Evolutionary conservation across 2,797 vertebrate genomes (phyloP).

Genomic region (Sebastes vulpes): DNA sequence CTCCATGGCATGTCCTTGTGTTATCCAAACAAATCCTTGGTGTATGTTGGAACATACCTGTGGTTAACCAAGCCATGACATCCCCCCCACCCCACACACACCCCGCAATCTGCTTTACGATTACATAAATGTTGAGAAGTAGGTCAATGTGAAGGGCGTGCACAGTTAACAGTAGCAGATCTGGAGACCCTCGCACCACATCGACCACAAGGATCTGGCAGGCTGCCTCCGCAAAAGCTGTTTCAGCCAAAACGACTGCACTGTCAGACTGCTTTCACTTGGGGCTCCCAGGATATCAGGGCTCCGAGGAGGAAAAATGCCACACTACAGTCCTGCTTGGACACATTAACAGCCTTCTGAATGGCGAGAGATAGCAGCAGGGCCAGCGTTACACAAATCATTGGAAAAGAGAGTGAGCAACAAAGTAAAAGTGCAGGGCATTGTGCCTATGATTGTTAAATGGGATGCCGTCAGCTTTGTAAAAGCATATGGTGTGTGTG

Average conservation of each 20-base stretch:
- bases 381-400: constrained; percentile 29
- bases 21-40: constrained; percentile 70
- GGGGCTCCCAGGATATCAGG: constrained; percentile 68
- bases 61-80: constrained; percentile 77
- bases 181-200: constrained; percentile 64
- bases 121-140: constrained; percentile 80
- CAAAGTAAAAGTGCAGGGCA: background rate
- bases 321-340: constrained; percentile 17
- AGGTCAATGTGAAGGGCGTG: constrained; percentile 69
- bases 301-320: constrained; percentile 61
- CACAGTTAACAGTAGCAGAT: constrained; percentile 68
- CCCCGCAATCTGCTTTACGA: constrained; percentile 47
- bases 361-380: constrained; percentile 4
- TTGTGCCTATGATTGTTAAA: constrained; percentile 26
- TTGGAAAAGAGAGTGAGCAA: background rate
- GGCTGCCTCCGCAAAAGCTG: constrained; percentile 44
- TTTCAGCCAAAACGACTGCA: constrained; percentile 49
- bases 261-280: constrained; percentile 47
- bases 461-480: constrained; percentile 17
- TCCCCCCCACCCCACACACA: background rate
- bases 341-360: constrained; percentile 50
- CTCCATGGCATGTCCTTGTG: constrained; percentile 42
- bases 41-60: constrained; percentile 76
- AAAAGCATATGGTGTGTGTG: constrained; percentile 1
- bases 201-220: constrained; percentile 65